Evolutionary conservation across 2,113 vertebrate species (phyloP), one percentile per base, ranked within the genome.

Genomic region (Eonycteris spelaea): DNA sequence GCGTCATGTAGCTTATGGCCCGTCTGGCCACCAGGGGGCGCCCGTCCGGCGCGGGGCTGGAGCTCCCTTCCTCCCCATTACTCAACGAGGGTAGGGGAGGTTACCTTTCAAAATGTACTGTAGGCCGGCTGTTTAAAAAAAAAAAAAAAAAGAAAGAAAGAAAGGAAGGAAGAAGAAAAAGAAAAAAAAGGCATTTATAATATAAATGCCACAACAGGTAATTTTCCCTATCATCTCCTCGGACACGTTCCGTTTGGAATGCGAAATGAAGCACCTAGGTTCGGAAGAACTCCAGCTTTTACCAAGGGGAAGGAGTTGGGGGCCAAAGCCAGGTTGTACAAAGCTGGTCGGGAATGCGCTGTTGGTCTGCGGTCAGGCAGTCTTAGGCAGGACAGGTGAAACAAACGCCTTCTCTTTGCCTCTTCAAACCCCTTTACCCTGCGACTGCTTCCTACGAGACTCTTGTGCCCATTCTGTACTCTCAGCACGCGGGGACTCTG

Each of bases 11-110:
- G 5, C 22, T 57, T 6, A 4, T 5, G 22, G 24, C 43, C 8
- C 5, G 0, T 33, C 5, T 8, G 38, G 93, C 98, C 98, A 65
- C 95, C 93, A 98, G 98, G 94, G 97, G 98, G 98, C 98, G 98
- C 70, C 28, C 92, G 53, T 85, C 67, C 18, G 82, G 94, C 89
- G 45, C 26, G 0, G 55, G 86, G 57, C 67, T 28, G 55, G 18
- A 19, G 16, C 28, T 30, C 61, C 85, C 26, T 22, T 67, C 45
- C 84, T 57, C 24, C 11, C 13, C 7, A 3, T 68, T 1, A 22
- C 21, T 16, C 33, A 30, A 4, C 3, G 8, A 35, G 26, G 21
- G 70, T 45, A 6, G 48, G 55, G 6, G 35, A 55, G 51, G 24
- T 74, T 91, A n/a, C 63, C 53, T 87, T 93, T 51, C 88, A n/a